Percentiles rank a stretch among this genome's conserved stretches.
Evolutionary conservation across 2,797 vertebrate genomes (phyloP).

Genomic region (Ambastaia sidthimunki): DNA sequence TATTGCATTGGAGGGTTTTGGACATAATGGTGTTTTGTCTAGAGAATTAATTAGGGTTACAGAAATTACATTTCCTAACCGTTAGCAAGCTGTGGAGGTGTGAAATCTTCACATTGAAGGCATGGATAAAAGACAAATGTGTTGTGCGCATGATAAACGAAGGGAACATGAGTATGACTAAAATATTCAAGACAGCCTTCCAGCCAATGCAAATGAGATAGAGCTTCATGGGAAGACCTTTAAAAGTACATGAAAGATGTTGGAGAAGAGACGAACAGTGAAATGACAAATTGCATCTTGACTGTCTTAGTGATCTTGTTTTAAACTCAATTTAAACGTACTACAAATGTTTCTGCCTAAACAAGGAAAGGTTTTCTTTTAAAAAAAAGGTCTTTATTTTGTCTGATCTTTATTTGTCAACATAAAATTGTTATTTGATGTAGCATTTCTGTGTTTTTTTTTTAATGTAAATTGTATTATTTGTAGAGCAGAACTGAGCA

Average conservation of each 20-base stretch:
- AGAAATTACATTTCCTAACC: conserved; percentile 57
- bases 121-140: conserved; percentile 64
- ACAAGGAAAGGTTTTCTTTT: not conserved
- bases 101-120: conserved; percentile 63
- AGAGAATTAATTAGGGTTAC: conserved; percentile 55
- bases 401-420: not conserved
- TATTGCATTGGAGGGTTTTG: conserved; percentile 46
- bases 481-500: not conserved
- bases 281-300: conserved; percentile 25
- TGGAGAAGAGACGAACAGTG: conserved; percentile 24
- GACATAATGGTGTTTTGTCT: conserved; percentile 60
- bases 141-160: conserved; percentile 65
- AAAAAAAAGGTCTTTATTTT: not conserved
- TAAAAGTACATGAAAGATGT: conserved; percentile 63
- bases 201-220: conserved; percentile 58
- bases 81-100: conserved; percentile 60
- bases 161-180: conserved; percentile 64
- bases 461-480: not conserved
- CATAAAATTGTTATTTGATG: not conserved
- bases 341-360: not conserved
- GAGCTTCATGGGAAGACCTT: conserved; percentile 48
- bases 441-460: not conserved
- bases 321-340: conserved; percentile 38
- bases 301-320: conserved; percentile 26
- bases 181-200: conserved; percentile 66